phyloP scores from a whole-genome alignment of 2,797 vertebrate genomes.

The Macrochelys suwanniensis region DNA sequence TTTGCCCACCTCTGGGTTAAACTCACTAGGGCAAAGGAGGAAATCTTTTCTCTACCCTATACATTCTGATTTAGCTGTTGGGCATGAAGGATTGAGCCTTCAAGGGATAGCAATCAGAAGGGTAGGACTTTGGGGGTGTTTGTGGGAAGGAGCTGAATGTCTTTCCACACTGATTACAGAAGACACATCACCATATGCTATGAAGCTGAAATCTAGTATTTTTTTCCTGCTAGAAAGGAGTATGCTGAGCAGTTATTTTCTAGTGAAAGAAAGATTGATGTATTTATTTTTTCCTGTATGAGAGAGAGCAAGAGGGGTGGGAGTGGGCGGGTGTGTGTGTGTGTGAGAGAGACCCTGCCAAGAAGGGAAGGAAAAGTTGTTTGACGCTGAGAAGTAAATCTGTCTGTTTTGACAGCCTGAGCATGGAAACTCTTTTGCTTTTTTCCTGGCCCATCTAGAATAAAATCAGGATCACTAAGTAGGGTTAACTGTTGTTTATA shows the following conservation, averaged over 20 bases:
- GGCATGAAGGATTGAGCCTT: conserved; percentile 32
- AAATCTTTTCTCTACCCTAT: conserved; percentile 46
- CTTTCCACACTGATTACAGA: conserved; percentile 58
- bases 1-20: no score
- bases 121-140: conserved; percentile 22
- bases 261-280: neutral
- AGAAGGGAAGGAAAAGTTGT: neutral
- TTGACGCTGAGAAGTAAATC: neutral
- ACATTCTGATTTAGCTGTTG: conserved; percentile 40
- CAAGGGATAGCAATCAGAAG: conserved; percentile 25
- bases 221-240: neutral
- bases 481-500: no score
- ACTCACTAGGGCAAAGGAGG: neutral
- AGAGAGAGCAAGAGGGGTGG: neutral
- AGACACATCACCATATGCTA: conserved; percentile 24
- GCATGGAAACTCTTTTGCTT: neutral
- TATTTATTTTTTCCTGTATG: neutral
- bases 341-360: neutral
- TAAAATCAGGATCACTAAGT: no score
- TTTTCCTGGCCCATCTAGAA: neutral
- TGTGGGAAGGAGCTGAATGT: conserved; percentile 61
- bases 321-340: neutral
- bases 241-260: neutral
- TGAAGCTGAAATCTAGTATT: conserved; percentile 19
- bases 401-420: neutral